A percentile compares a stretch with the other conserved stretches of the same genome.
Conservation (phyloP, 2,888 invertebrate species). For the Eucriotettix oculatus region DNA sequence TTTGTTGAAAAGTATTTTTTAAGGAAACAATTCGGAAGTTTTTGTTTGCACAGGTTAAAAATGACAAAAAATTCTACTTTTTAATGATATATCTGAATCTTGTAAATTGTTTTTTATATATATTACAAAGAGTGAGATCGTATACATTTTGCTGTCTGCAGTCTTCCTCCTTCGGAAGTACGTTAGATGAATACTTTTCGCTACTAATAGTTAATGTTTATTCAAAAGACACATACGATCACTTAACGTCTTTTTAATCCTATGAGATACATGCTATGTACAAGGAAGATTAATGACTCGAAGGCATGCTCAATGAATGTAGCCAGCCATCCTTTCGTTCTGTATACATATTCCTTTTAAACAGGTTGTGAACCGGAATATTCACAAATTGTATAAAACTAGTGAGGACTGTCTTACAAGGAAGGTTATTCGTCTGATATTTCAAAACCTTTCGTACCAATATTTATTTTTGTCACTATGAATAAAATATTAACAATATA, state of each 20-base stretch:
- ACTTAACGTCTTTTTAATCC: background rate
- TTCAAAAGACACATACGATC: background rate
- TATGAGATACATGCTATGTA: background rate
- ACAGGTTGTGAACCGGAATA: background rate
- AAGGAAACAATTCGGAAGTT: background rate
- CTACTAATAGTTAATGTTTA: background rate
- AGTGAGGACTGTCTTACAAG: slow-evolving; percentile 3
- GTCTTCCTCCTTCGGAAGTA: background rate
- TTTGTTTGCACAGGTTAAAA: slow-evolving; percentile 2
- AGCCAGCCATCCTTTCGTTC: background rate
- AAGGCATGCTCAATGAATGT: background rate
- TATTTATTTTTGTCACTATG: background rate
- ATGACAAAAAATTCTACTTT: slow-evolving; percentile 1
- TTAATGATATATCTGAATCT: slow-evolving; percentile 6
- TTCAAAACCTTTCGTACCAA: background rate
- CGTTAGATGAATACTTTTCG: background rate
- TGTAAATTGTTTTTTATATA: slow-evolving; percentile 4
- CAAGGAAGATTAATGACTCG: background rate
- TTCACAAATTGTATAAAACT: slow-evolving; percentile 14
- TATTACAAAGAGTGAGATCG: slow-evolving; percentile 9
- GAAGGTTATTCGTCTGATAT: background rate
- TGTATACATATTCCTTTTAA: background rate
- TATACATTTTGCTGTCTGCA: slow-evolving; percentile 7
- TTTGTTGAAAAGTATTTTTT: background rate
- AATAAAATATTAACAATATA: slow-evolving; percentile 8